phyloP scores from a whole-genome alignment of 2,888 invertebrate genomes.

The Athrips mouffetella region DNA sequence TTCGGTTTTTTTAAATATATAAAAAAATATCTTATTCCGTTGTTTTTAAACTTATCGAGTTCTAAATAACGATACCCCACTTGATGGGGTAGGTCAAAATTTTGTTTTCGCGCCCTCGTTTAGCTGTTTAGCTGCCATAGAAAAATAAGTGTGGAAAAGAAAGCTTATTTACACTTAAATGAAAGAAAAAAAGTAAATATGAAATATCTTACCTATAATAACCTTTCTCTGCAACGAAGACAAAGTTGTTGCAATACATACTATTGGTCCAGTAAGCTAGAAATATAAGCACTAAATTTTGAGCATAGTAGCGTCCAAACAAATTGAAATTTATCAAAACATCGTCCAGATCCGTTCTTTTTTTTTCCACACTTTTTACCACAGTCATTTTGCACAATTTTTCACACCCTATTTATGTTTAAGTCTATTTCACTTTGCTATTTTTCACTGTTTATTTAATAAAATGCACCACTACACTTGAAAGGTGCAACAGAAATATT shows the following conservation, averaged over 20 bases:
- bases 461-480: background rate
- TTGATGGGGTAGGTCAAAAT: too few relatives aligned
- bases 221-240: slow-evolving; percentile 39
- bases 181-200: background rate
- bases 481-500: slow-evolving; percentile 11
- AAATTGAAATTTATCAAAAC: slow-evolving; percentile 37
- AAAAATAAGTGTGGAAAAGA: too few relatives aligned
- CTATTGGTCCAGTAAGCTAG: slow-evolving; percentile 34
- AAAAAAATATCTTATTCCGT: too few relatives aligned
- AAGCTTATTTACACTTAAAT: too few relatives aligned
- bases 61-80: too few relatives aligned
- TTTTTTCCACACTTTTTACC: slow-evolving; percentile 17
- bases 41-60: too few relatives aligned
- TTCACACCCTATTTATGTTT: background rate
- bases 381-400: slow-evolving; percentile 18
- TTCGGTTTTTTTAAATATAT: too few relatives aligned
- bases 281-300: slow-evolving; percentile 29
- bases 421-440: too few relatives aligned
- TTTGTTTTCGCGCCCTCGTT: too few relatives aligned
- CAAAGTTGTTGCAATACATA: slow-evolving; percentile 35
- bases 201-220: slow-evolving; percentile 33
- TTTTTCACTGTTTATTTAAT: too few relatives aligned
- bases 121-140: too few relatives aligned
- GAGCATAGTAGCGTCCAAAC: slow-evolving; percentile 35
- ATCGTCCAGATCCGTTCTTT: slow-evolving; percentile 35